Evolutionary conservation across 1,140 invertebrate species (phyloP), one percentile per base, ranked within the genome.

Genomic region (Solenopsis fugax): DNA sequence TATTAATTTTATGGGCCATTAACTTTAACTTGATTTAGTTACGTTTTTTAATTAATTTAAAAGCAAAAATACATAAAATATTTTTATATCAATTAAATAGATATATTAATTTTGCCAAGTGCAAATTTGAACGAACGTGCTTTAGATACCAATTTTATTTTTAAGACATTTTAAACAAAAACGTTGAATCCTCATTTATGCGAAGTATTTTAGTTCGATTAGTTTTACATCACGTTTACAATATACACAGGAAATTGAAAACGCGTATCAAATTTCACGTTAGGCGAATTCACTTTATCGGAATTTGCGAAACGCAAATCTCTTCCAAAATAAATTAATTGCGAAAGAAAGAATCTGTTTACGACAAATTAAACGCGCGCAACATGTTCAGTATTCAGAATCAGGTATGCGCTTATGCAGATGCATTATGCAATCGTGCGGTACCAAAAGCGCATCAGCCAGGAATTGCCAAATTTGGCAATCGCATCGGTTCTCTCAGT

Each of bases 381-480:
- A 29, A 82, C 72, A 41, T 13, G n/a, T 2, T 29, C 78, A 45
- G 1, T 5, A 21, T 1, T 78, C 45, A 29, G 9, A 18, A 29
- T 65, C 60, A 56, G 12, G 37, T 48, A 72, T 41, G 37, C 37
- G 78, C 6, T 72, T 82, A 72, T 73, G 67, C 24, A 50, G 24
- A 72, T 34, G 10, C n/a, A 18, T 82, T 82, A 82, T 60, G 67
- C 24, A 82, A 82, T 13, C 24, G 18, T 1, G 1, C 12, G n/a
- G 34, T 67, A 37, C 16, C 16, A 72, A 82, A 81, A 73, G 54
- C 54, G 48, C 54, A 73, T 82, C 54, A 37, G 67, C 12, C 41
- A 41, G 24, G 0, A 82, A 82, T 73, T 60, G 13, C 80, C 69
- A 84, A 84, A 84, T 84, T 84, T 84, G 80, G 69, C 34, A 41